Percentiles rank a stretch among this genome's conserved stretches.
phyloP scores from a whole-genome alignment of 1,140 invertebrate genomes.

The Conopomorpha cramerella region DNA sequence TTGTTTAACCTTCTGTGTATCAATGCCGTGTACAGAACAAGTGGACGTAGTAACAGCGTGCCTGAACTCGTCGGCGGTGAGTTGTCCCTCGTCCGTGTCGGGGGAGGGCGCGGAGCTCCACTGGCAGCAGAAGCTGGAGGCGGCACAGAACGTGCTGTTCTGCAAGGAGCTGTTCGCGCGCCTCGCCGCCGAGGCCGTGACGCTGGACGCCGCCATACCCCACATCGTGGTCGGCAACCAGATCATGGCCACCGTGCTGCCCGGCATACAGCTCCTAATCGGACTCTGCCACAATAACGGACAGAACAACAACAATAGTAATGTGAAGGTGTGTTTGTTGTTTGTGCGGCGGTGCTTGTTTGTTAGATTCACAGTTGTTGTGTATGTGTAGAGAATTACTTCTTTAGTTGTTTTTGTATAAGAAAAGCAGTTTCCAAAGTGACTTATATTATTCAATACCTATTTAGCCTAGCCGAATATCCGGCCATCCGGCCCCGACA shows the following conservation, averaged over 20 bases:
- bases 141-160: conserved; percentile 95
- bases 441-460: too few species aligned
- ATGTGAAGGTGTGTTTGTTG: too few species aligned
- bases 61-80: conserved; percentile 71
- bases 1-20: too few species aligned
- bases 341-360: too few species aligned
- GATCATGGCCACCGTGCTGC: conserved; percentile 93
- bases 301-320: conserved; percentile 39
- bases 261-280: conserved; percentile 87
- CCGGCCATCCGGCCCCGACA: too few species aligned
- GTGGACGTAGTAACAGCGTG: conserved; percentile 81
- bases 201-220: conserved; percentile 88
- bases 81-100: conserved; percentile 68
- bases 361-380: too few species aligned
- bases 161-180: conserved; percentile 97
- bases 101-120: conserved; percentile 76
- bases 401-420: too few species aligned
- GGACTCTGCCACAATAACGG: conserved; percentile 78
- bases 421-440: too few species aligned
- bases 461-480: too few species aligned
- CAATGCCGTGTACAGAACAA: too few species aligned
- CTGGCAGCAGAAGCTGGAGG: conserved; percentile 95
- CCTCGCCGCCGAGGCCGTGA: conserved; percentile 92
- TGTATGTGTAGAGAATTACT: too few species aligned
- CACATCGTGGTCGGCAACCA: conserved; percentile 97